phyloP scores from a whole-genome alignment of 1,140 invertebrate genomes.

The Pachyrhynchus sulphureomaculatus region DNA sequence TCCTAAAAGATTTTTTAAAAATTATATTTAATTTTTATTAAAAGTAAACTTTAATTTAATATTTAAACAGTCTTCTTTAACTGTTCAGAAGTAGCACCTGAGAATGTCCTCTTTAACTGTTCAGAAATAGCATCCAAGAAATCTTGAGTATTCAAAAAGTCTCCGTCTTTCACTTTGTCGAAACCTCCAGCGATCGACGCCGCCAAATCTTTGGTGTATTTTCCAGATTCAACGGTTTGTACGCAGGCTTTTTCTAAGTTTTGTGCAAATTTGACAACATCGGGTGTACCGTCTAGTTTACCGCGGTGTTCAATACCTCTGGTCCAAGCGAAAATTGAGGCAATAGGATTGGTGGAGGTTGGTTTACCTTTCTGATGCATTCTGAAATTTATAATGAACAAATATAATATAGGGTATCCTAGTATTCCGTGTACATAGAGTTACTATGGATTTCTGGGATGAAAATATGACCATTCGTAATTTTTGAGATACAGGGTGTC shows the following conservation, averaged over 20 bases:
- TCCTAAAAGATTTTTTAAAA: no score
- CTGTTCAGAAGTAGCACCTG: no score
- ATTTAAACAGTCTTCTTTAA: slow-evolving; percentile 51
- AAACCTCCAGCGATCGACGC: slow-evolving; percentile 85
- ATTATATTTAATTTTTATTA: no score
- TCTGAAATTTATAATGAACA: slow-evolving; percentile 50
- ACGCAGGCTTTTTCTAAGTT: slow-evolving; percentile 71
- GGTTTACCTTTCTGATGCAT: slow-evolving; percentile 78
- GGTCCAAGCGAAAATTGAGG: slow-evolving; percentile 92
- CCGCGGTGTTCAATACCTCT: slow-evolving; percentile 80
- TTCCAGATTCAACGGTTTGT: slow-evolving; percentile 82
- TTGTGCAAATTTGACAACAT: slow-evolving; percentile 61
- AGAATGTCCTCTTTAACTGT: slow-evolving; percentile 59
- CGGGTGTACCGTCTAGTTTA: slow-evolving; percentile 75
- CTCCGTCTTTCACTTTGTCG: slow-evolving; percentile 71
- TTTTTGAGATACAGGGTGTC: no score
- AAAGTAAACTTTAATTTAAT: no score
- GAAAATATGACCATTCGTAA: no score
- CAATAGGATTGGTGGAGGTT: slow-evolving; percentile 89
- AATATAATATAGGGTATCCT: no score
- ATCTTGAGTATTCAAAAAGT: slow-evolving; percentile 84
- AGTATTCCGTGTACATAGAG: no score
- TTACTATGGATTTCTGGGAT: no score
- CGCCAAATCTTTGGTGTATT: slow-evolving; percentile 90
- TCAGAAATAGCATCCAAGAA: slow-evolving; percentile 81